A percentile compares a stretch with the other conserved stretches of the same genome.
phyloP scores from a whole-genome alignment of 2,797 vertebrate genomes.

The Tenualosa ilisha region DNA sequence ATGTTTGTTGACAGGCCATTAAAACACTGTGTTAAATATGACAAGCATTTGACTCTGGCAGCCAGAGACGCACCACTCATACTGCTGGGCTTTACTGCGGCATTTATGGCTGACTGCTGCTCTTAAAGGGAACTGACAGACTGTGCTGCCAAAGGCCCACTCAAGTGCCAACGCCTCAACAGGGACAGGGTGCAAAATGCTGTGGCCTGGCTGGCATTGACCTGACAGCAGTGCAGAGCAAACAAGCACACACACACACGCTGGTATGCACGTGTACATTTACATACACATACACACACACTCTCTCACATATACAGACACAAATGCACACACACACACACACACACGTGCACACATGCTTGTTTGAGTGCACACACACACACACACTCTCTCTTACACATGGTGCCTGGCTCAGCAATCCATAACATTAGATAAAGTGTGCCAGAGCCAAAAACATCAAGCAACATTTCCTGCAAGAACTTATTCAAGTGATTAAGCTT shows the following conservation, averaged over 20 bases:
- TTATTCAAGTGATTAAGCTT: not conserved
- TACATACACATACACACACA: not conserved
- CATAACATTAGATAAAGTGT: not conserved
- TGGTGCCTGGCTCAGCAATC: not conserved
- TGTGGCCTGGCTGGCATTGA: slow-evolving; percentile 38
- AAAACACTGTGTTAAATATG: slow-evolving; percentile 43
- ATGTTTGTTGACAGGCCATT: slow-evolving; percentile 47
- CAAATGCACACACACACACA: not conserved
- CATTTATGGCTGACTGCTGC: slow-evolving; percentile 32
- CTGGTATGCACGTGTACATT: not conserved
- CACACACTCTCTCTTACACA: not conserved
- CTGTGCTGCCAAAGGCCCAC: not conserved
- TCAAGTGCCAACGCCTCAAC: slow-evolving; percentile 34
- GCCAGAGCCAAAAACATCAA: not conserved
- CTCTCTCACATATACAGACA: not conserved
- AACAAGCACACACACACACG: not conserved
- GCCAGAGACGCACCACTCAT: slow-evolving; percentile 24
- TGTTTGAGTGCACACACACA: not conserved
- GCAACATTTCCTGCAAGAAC: not conserved
- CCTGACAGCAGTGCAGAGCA: slow-evolving; percentile 33
- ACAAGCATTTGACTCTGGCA: slow-evolving; percentile 33
- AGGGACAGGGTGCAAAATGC: slow-evolving; percentile 26
- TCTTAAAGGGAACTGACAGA: not conserved
- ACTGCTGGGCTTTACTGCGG: slow-evolving; percentile 26
- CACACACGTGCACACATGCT: not conserved